phyloP scores from a whole-genome alignment of 2,113 vertebrate species.

The Spheniscus mendiculus region DNA sequence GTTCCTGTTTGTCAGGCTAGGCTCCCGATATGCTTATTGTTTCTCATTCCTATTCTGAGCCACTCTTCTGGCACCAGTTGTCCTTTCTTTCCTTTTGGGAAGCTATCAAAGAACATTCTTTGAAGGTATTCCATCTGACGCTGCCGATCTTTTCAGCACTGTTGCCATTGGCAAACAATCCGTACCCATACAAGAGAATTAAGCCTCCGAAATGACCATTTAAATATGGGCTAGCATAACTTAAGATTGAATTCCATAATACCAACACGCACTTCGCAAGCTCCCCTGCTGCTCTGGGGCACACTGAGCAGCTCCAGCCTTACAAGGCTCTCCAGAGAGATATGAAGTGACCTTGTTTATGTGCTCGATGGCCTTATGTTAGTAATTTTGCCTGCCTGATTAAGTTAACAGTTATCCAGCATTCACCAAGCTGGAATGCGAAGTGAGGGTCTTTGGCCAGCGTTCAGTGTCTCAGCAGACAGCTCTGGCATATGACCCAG shows the following conservation, averaged over 20 bases:
- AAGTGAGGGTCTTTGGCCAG: not conserved
- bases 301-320: not conserved
- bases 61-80: not conserved
- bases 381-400: not conserved
- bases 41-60: constrained; percentile 2
- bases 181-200: not conserved
- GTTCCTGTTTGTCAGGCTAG: not conserved
- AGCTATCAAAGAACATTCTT: not conserved
- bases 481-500: not conserved
- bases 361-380: not conserved
- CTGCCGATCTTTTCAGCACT: not conserved
- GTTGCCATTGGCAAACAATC: constrained; percentile 42
- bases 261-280: rapidly evolving
- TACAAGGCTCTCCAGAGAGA: not conserved
- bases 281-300: not conserved
- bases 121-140: constrained; percentile 38
- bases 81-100: constrained; percentile 32
- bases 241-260: constrained; percentile 19
- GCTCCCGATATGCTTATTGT: not conserved
- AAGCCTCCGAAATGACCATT: not conserved
- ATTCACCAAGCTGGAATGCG: not conserved
- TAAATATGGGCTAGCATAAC: not conserved
- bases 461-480: not conserved
- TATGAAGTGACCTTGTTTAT: not conserved
- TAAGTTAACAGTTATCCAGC: not conserved